Base-by-base conservation (phyloP, 2,797 vertebrate species). In the Chrysocyon brachyurus region DNA sequence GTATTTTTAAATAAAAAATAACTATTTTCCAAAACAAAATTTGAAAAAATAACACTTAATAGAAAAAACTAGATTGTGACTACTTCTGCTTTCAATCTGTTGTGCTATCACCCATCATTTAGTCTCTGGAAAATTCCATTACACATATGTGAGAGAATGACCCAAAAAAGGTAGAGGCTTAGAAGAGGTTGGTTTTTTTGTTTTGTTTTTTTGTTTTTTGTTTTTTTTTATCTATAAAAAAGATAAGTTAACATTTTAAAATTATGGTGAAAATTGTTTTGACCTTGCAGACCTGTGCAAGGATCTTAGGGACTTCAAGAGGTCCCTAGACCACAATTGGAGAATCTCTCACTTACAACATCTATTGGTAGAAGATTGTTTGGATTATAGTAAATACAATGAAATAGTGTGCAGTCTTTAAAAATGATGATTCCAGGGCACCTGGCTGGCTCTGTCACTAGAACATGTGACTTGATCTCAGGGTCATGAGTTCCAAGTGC, bases 11-110 rank as follows among this genome's bases (percentile, higher is more conserved):
- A 28, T 86, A 24, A 21, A 59, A 94, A 92, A 79, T 72, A 83
- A 83, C 26, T 94, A 16, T 90, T 82, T 92, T 96, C 64, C 12
- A 90, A 94, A 93, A 79, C 64, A 93, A 87, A 87, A 6, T 40
- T 40, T 40, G 40, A 40, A 40, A 40, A 40, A 40, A 40, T 40
- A 40, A 92, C 66, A 22, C 16, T 54, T 56, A 66, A 17, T 49
- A 86, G 52, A 83, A 92, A 33, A 94, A 61, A 84, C n/a, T 52
- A 64, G 0, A 68, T 75, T 90, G 52, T 87, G n/a, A 28, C 64
- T 31, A 4, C 54, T 87, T 95, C 36, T 96, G 61, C 31, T 31
- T 82, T 86, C 79, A 90, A 0, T 92, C n/a, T 73, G 15, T 78
- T 84, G n/a, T 90, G 28, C 46, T 73, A 36, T 24, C 46, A 82